Base-by-base conservation (phyloP, 2,113 vertebrate species). In the Patagioenas fasciata region DNA sequence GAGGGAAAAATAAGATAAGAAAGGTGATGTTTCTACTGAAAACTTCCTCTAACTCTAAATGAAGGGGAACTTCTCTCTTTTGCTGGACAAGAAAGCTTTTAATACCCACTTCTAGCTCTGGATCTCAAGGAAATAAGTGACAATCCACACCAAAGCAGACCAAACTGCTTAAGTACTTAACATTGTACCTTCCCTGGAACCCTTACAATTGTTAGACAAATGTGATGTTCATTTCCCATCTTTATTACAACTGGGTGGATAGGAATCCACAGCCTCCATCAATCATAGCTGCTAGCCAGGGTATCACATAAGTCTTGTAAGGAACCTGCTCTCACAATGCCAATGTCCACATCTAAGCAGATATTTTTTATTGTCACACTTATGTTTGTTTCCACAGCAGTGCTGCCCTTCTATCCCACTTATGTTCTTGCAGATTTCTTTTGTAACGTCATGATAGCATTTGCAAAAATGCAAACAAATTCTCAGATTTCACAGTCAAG, bases 251-350 rank as follows among this genome's bases (percentile, higher is more conserved):
- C 29, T 79, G 61, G 11, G 11, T 26, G 36, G 16, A 15, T 21
- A 40, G 54, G n/a, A 56, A 87, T 67, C 32, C n/a, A 53, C 32
- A 79, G 47, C 32, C 28, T 85, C 14, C 44, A 72, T 17, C 4
- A 61, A 62, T 15, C 5, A 6, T 17, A 75, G 48, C 36, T 72
- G 26, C 1, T 4, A 69, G 23, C 34, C 4, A 66, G 25, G 8
- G 4, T 15, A 34, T 54, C 8, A 18, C 11, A 23, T 71, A 40
- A 47, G 31, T 83, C 44, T 54, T 57, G 21, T 29, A 14, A 58
- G 21, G 6, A 47, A 25, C 26, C 61, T 67, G 32, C 7, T 66
- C 40, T 54, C n/a, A 15, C 0, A 1, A 29, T 3, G 38, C 11
- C 31, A 29, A 48, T 7, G 23, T n/a, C n/a, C n/a, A 26, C 36